Percentiles rank a stretch among this genome's conserved stretches.
Evolutionary conservation across 2,797 vertebrate genomes (phyloP).

Genomic region (Coracias cyanogaster): DNA sequence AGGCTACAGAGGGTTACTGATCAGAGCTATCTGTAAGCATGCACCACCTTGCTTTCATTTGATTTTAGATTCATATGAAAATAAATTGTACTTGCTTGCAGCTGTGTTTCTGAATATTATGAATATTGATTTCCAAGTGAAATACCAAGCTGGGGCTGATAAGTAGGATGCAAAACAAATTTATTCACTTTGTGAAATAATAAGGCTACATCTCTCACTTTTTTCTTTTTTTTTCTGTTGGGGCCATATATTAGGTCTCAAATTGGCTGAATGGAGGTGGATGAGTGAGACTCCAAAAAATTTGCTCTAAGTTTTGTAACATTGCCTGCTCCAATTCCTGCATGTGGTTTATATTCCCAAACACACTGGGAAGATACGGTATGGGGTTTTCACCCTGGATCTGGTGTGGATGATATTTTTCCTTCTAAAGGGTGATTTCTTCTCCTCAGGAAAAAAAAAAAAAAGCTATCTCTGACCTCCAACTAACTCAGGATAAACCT

Average conservation of each 20-base stretch:
- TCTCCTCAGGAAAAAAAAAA: not conserved
- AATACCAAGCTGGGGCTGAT: not conserved
- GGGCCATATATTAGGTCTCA: not conserved
- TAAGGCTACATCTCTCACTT: not conserved
- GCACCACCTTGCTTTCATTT: not conserved
- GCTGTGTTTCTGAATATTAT: not conserved
- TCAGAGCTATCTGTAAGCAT: not conserved
- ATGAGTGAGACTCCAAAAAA: not conserved
- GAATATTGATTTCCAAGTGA: not conserved
- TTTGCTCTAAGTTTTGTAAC: not conserved
- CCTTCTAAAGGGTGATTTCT: not conserved
- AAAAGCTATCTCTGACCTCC: not conserved
- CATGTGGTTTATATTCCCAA: not conserved
- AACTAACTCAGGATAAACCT: not conserved
- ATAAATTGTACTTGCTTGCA: not conserved
- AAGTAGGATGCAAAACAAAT: not conserved
- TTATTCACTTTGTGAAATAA: not conserved
- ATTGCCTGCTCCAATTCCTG: not conserved
- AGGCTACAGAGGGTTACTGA: not conserved
- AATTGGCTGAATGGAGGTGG: not conserved
- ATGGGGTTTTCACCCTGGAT: not conserved
- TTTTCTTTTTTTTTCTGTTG: not conserved
- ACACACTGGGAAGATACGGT: not conserved
- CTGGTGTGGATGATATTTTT: not conserved
- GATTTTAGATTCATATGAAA: not conserved